Conservation (phyloP, 2,113 vertebrate species). For the Chloebia gouldiae region DNA sequence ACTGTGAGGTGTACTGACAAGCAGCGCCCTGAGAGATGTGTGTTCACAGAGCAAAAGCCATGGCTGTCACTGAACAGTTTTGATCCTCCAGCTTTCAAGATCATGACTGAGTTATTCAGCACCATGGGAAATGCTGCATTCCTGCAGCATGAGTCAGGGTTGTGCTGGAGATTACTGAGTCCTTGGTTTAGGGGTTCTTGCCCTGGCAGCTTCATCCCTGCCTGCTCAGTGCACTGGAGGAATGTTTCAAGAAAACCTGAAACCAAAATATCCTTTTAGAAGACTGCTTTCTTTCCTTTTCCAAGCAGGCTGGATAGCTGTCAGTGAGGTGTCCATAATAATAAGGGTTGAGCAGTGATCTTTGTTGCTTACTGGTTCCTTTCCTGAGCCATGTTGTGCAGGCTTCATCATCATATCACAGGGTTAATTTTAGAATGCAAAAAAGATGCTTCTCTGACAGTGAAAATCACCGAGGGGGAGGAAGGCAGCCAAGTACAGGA, state of each 20-base stretch:
- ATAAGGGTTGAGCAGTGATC: not conserved
- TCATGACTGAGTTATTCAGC: not conserved
- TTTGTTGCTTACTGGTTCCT: not conserved
- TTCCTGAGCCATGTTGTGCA: not conserved
- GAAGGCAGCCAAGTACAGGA: constrained; percentile 11
- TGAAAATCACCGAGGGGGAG: constrained; percentile 17
- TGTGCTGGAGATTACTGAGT: not conserved
- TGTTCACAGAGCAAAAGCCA: not conserved
- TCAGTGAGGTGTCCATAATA: not conserved
- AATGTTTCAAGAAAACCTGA: not conserved
- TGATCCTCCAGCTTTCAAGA: not conserved
- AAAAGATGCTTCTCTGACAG: constrained; percentile 44
- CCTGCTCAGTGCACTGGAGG: not conserved
- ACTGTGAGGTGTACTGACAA: not conserved
- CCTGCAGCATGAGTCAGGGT: not conserved
- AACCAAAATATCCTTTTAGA: not conserved
- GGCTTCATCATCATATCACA: not conserved
- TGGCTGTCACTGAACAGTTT: not conserved
- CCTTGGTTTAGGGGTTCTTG: not conserved
- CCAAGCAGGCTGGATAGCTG: not conserved
- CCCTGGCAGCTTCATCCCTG: not conserved
- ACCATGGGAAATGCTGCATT: not conserved
- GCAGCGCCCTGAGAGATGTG: not conserved
- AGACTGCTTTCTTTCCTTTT: not conserved
- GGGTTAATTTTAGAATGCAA: constrained; percentile 29